Conservation (phyloP, 35 echinoderm and acorn worm species). For the Ophiothrix spiculata region DNA sequence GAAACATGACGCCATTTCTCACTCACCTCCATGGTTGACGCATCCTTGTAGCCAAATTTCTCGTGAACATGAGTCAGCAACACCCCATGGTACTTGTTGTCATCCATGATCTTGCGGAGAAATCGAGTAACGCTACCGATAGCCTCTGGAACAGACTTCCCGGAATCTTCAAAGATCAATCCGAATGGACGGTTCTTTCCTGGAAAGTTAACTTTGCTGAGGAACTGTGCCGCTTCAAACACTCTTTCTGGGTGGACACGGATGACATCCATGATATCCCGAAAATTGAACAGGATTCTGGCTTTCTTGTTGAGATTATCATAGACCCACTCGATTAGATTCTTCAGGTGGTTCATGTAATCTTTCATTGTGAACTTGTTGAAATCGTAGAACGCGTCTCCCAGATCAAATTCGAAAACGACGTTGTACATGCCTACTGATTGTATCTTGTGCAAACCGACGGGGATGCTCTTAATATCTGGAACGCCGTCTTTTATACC, state of each 20-base stretch:
- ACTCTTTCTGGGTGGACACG: conserved; percentile 12
- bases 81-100: conserved; percentile 7
- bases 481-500: neutral
- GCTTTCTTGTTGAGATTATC: conserved; percentile 23
- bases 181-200: conserved; percentile 22
- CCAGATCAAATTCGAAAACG: conserved; percentile 40
- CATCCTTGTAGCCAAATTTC: conserved; percentile 34
- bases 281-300: conserved; percentile 37
- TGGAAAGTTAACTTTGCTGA: conserved; percentile 34
- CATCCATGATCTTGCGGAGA: conserved; percentile 32
- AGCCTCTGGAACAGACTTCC: conserved; percentile 13
- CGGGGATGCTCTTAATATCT: conserved; percentile 31
- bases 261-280: conserved; percentile 44
- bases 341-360: conserved; percentile 6
- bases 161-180: conserved; percentile 44
- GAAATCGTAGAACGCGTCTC: conserved; percentile 34
- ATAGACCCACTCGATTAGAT: conserved; percentile 29
- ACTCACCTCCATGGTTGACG: conserved; percentile 1
- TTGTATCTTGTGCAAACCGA: conserved; percentile 18
- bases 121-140: neutral
- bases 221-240: conserved; percentile 30
- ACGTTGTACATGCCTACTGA: conserved; percentile 19
- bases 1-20: neutral
- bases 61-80: conserved; percentile 38
- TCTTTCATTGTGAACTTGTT: conserved; percentile 33